Conservation (phyloP, 2,888 invertebrate species). For the Dromius quadrimaculatus region DNA sequence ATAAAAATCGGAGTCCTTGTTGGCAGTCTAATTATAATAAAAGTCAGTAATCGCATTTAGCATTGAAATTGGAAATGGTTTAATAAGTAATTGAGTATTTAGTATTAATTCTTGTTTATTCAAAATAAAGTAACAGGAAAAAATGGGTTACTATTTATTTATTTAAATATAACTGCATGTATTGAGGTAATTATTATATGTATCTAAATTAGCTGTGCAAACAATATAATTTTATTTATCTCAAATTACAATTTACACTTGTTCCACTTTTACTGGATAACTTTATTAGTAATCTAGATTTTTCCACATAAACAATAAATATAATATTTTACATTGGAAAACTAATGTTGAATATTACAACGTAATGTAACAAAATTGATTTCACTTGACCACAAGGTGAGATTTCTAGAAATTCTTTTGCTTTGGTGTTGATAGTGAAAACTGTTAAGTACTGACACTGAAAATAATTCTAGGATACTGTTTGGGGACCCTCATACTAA, state of each 20-base stretch:
- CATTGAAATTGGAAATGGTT: conserved; percentile 11
- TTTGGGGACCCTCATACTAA: no score
- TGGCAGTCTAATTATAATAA: background rate
- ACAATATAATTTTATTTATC: conserved; percentile 17
- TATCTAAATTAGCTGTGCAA: conserved; percentile 17
- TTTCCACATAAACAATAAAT: background rate
- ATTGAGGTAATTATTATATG: background rate
- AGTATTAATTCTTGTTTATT: background rate
- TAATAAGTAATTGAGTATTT: background rate
- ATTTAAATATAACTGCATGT: background rate
- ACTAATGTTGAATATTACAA: no score
- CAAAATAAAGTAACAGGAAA: conserved; percentile 3
- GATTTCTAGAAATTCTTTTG: conserved; percentile 41
- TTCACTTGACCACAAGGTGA: conserved; percentile 30
- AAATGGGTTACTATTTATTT: no score
- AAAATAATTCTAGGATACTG: no score
- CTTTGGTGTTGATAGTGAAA: conserved; percentile 34
- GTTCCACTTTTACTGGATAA: conserved; percentile 16
- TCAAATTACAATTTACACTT: background rate
- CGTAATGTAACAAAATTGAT: conserved; percentile 28
- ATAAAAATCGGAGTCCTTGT: conserved; percentile 6
- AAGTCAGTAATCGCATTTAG: background rate
- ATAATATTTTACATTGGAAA: no score
- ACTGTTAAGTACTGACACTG: conserved; percentile 38
- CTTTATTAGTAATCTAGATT: conserved; percentile 18